phyloP scores from a whole-genome alignment of 2,797 vertebrate species.

The Arnoldichthys spilopterus region DNA sequence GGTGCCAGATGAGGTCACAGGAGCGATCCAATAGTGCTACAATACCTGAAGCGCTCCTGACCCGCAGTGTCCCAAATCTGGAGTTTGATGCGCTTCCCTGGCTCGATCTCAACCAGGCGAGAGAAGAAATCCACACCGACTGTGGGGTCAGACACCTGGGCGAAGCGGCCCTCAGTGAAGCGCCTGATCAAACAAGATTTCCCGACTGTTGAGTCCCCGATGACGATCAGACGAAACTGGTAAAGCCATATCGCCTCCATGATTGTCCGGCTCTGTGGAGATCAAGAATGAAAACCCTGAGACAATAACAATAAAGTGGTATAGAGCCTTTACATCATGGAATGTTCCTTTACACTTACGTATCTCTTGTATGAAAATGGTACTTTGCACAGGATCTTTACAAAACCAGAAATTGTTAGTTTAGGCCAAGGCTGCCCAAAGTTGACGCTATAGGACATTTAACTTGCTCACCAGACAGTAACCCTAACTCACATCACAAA shows the following conservation, averaged over 20 bases:
- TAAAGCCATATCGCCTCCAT: slow-evolving; percentile 99
- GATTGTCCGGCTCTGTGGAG: slow-evolving; percentile 60
- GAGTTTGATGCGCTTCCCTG: slow-evolving; percentile 92
- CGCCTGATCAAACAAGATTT: slow-evolving; percentile 94
- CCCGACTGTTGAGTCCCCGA: slow-evolving; percentile 94
- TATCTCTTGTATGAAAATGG: too few species aligned
- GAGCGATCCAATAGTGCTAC: background rate
- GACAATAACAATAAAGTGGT: slow-evolving; percentile 7
- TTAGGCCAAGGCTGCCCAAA: too few species aligned
- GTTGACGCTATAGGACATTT: too few species aligned
- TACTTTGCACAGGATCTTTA: too few species aligned
- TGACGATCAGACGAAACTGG: slow-evolving; percentile 94
- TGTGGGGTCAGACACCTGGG: slow-evolving; percentile 93
- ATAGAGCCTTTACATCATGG: too few species aligned
- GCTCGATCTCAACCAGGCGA: slow-evolving; percentile 93
- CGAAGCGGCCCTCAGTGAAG: slow-evolving; percentile 95
- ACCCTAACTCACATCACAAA: too few species aligned
- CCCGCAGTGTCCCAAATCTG: slow-evolving; percentile 94
- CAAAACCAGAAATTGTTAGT: too few species aligned
- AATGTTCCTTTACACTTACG: too few species aligned
- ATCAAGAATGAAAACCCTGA: slow-evolving; percentile 5
- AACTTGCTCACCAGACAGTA: too few species aligned
- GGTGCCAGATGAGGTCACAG: background rate
- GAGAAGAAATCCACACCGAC: slow-evolving; percentile 98
- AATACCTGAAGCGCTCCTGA: slow-evolving; percentile 90